Conservation (phyloP, 2,797 vertebrate species). For the Pseudomugil tenellus region DNA sequence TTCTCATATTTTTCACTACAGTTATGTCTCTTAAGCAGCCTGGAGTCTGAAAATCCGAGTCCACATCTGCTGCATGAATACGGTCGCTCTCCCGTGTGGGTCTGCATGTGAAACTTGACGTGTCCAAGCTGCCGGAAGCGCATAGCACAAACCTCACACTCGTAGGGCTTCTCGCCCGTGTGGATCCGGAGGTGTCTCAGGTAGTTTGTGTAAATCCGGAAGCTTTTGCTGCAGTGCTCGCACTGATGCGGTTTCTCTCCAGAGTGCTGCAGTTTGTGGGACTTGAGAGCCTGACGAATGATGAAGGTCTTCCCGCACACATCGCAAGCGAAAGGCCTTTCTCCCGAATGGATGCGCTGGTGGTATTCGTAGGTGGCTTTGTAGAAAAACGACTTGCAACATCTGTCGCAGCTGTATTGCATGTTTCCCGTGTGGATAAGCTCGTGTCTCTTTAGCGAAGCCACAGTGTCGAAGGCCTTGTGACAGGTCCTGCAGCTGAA, state of each 20-base stretch:
- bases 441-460: conserved; percentile 69
- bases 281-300: conserved; percentile 69
- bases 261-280: conserved; percentile 75
- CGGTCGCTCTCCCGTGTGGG: conserved; percentile 76
- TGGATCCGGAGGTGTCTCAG: conserved; percentile 74
- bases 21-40: conserved; percentile 77
- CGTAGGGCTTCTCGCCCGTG: conserved; percentile 80
- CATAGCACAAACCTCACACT: conserved; percentile 74
- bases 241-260: conserved; percentile 75
- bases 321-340: conserved; percentile 74
- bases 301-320: conserved; percentile 78
- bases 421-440: conserved; percentile 66
- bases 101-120: conserved; percentile 79
- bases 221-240: conserved; percentile 72
- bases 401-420: conserved; percentile 69
- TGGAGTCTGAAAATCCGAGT: conserved; percentile 76
- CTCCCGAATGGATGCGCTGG: conserved; percentile 72
- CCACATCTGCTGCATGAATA: conserved; percentile 73
- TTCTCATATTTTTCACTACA: conserved; percentile 46
- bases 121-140: conserved; percentile 78
- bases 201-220: conserved; percentile 72
- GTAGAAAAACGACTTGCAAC: conserved; percentile 78
- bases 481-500: conserved; percentile 69
- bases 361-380: conserved; percentile 78
- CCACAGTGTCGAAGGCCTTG: conserved; percentile 57